phyloP scores from a whole-genome alignment of 1,140 invertebrate species.

The Orius laevigatus region DNA sequence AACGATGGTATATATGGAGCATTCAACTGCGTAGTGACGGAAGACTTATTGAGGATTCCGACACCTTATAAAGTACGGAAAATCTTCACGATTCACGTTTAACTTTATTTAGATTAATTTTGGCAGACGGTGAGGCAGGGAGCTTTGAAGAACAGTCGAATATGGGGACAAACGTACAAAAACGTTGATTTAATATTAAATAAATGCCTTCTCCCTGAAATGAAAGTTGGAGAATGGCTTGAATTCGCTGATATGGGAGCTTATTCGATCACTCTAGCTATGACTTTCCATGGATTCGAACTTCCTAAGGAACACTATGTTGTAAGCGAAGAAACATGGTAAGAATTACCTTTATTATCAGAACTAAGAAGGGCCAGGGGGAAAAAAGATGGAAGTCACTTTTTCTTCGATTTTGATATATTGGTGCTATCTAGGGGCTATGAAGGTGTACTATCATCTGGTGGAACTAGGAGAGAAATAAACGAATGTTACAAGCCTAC shows the following conservation, averaged over 20 bases:
- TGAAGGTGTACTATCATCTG: too few species aligned
- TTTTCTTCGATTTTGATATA: too few species aligned
- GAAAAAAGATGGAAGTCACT: too few species aligned
- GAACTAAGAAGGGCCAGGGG: too few species aligned
- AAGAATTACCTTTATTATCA: too few species aligned
- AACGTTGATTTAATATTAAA: conserved; percentile 73
- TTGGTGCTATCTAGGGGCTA: too few species aligned
- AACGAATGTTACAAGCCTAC: too few species aligned
- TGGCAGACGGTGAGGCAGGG: conserved; percentile 16
- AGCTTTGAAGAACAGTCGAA: conserved; percentile 36
- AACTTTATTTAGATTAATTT: too few species aligned
- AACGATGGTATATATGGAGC: conserved; percentile 98
- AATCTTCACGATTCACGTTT: neutral
- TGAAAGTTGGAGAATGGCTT: conserved; percentile 60
- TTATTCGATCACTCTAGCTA: conserved; percentile 78
- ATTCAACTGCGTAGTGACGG: conserved; percentile 92
- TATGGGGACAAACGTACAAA: conserved; percentile 95
- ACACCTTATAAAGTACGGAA: conserved; percentile 42
- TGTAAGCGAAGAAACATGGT: conserved; percentile 34
- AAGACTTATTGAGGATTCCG: conserved; percentile 66
- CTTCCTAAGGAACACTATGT: conserved; percentile 34
- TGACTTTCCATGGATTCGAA: conserved; percentile 81
- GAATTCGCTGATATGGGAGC: conserved; percentile 86
- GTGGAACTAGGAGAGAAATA: too few species aligned
- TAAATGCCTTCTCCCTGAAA: conserved; percentile 27